phyloP scores from a whole-genome alignment of 2,113 vertebrate genomes.

The Lycaon pictus region DNA sequence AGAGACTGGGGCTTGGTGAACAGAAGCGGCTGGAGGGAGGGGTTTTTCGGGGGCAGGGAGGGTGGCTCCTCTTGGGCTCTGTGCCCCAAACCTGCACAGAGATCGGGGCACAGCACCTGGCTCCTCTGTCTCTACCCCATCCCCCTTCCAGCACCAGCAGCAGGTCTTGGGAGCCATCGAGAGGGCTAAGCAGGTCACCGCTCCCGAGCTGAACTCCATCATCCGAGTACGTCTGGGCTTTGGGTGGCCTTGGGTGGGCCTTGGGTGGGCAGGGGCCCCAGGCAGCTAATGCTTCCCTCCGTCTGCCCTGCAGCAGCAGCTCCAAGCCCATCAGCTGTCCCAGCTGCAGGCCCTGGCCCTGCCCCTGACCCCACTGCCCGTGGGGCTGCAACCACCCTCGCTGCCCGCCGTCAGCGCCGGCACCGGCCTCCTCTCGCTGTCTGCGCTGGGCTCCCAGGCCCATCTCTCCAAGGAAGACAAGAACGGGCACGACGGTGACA shows the following conservation, averaged over 20 bases:
- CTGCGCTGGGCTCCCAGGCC: constrained; percentile 95
- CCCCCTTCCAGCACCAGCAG: constrained; percentile 94
- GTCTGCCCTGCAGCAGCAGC: constrained; percentile 94
- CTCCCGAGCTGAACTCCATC: constrained; percentile 98
- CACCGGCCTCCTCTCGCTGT: constrained; percentile 96
- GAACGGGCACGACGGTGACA: constrained; percentile 93
- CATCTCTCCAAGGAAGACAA: constrained; percentile 97
- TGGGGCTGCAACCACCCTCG: constrained; percentile 94
- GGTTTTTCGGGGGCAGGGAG: not conserved
- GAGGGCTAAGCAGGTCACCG: constrained; percentile 97
- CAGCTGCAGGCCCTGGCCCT: constrained; percentile 98
- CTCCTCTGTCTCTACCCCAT: too few relatives aligned
- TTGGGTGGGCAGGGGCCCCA: not conserved
- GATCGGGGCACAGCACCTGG: not conserved
- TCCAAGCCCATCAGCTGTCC: constrained; percentile 98
- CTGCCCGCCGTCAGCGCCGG: constrained; percentile 94
- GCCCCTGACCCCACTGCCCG: constrained; percentile 95
- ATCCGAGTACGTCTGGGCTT: constrained; percentile 92
- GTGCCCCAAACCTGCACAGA: too few relatives aligned
- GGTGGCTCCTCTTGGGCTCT: not conserved
- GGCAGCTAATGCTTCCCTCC: not conserved
- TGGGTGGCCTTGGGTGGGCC: rapidly evolving
- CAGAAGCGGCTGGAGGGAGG: not conserved
- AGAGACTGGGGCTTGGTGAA: not conserved
- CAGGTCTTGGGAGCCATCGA: constrained; percentile 98